A percentile compares a stretch with the other conserved stretches of the same genome.
Conservation (phyloP, 1,140 invertebrate genomes). For the Drosophila truncata region DNA sequence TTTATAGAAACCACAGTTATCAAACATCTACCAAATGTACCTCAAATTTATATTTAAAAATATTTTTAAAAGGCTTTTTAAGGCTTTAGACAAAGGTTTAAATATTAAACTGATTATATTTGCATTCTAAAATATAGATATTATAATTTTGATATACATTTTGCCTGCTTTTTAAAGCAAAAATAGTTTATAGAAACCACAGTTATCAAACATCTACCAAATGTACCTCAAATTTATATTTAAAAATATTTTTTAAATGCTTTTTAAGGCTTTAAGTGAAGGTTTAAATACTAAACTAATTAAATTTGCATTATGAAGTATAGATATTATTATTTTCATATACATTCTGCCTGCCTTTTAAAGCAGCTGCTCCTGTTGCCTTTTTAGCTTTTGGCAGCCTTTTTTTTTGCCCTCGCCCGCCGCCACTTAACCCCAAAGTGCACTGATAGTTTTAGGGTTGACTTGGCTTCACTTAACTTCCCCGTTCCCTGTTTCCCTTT, state of each 20-base stretch:
- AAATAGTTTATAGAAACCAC: not conserved
- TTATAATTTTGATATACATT: not conserved
- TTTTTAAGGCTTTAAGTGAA: not conserved
- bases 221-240: not conserved
- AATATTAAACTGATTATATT: not conserved
- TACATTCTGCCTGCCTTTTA: not conserved
- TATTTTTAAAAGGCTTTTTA: not conserved
- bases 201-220: not conserved
- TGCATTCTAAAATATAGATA: not conserved
- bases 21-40: not conserved
- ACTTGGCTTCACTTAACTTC: conserved; percentile 37
- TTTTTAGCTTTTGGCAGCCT: conserved; percentile 4
- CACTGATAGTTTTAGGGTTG: conserved; percentile 52
- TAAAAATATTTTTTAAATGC: not conserved
- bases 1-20: not conserved
- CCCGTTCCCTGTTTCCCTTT: not conserved
- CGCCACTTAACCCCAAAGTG: conserved; percentile 47
- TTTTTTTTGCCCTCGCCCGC: conserved; percentile 7
- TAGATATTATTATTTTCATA: not conserved
- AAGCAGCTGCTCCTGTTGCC: conserved; percentile 13
- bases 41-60: not conserved
- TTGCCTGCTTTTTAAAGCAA: not conserved
- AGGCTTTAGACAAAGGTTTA: not conserved
- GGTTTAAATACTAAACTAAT: not conserved
- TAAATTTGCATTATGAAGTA: not conserved